Evolutionary conservation across 1,140 invertebrate genomes (phyloP).

Genomic region (Drosophila bocqueti): DNA sequence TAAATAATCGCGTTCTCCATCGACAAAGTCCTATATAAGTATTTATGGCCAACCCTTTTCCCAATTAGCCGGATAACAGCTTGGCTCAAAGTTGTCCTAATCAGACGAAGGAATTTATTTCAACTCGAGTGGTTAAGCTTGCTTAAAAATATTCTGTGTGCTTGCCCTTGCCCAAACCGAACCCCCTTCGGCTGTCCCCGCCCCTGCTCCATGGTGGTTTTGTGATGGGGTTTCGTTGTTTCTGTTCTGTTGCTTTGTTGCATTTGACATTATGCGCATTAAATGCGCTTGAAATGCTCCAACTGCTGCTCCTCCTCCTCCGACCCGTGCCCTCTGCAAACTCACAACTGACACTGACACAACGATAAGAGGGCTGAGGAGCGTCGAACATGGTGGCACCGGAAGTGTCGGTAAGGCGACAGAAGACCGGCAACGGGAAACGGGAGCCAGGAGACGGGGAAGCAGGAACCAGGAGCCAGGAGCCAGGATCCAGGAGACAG

Average conservation of each 20-base stretch:
- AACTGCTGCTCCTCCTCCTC: constrained; percentile 12
- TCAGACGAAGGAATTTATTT: constrained; percentile 26
- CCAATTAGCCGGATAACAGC: constrained; percentile 21
- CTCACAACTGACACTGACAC: constrained; percentile 36
- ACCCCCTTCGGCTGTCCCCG: not conserved
- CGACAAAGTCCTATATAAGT: not conserved
- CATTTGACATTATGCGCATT: constrained; percentile 73
- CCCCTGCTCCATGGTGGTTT: constrained; percentile 20
- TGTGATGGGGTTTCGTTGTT: constrained; percentile 28
- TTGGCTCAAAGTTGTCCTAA: constrained; percentile 7
- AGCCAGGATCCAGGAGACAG: constrained; percentile 19
- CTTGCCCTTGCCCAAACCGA: constrained; percentile 16
- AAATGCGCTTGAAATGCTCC: constrained; percentile 67
- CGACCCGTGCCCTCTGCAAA: not conserved
- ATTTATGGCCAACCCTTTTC: not conserved
- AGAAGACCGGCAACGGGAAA: constrained; percentile 13
- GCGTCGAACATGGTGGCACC: constrained; percentile 10
- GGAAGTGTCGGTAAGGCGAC: constrained; percentile 50
- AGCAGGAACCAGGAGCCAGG: not conserved
- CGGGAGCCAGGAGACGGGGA: constrained; percentile 5
- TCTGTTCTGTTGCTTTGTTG: constrained; percentile 48
- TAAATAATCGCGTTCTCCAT: not conserved
- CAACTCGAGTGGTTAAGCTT: constrained; percentile 25
- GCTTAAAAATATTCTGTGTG: constrained; percentile 28
- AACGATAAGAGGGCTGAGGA: constrained; percentile 32